phyloP scores from a whole-genome alignment of 2,797 vertebrate species.

The Acanthis flammea region DNA sequence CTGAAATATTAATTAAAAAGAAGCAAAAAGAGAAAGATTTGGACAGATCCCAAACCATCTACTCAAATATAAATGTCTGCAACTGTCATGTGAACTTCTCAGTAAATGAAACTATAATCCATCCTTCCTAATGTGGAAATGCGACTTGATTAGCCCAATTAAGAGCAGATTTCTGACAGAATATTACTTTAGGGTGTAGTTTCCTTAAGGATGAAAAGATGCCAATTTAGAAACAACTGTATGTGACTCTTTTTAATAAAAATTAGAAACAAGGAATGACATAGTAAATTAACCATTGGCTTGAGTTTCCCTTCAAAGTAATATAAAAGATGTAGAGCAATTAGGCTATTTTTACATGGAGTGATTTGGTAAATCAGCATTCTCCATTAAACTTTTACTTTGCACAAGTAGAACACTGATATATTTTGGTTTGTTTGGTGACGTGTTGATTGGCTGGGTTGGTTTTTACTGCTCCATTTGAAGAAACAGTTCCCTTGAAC shows the following conservation, averaged over 20 bases:
- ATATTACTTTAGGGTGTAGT: constrained; percentile 60
- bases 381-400: constrained; percentile 28
- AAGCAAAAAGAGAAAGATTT: constrained; percentile 27
- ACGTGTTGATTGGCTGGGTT: rapidly evolving
- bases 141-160: constrained; percentile 66
- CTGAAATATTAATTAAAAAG: constrained; percentile 53
- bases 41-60: constrained; percentile 54
- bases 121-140: constrained; percentile 59
- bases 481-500: background rate
- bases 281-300: constrained; percentile 53
- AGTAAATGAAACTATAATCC: constrained; percentile 55
- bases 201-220: constrained; percentile 58
- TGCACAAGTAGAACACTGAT: background rate
- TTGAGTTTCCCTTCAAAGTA: constrained; percentile 44
- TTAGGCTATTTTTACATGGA: constrained; percentile 43
- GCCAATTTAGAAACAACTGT: constrained; percentile 59
- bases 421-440: background rate
- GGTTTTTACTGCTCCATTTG: background rate
- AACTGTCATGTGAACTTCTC: constrained; percentile 30
- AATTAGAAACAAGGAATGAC: constrained; percentile 53
- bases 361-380: constrained; percentile 27
- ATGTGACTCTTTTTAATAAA: constrained; percentile 57
- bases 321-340: constrained; percentile 35
- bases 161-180: constrained; percentile 61
- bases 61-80: constrained; percentile 51